Base-by-base conservation (phyloP, 2,888 invertebrate genomes). In the Xiphydria camelus region DNA sequence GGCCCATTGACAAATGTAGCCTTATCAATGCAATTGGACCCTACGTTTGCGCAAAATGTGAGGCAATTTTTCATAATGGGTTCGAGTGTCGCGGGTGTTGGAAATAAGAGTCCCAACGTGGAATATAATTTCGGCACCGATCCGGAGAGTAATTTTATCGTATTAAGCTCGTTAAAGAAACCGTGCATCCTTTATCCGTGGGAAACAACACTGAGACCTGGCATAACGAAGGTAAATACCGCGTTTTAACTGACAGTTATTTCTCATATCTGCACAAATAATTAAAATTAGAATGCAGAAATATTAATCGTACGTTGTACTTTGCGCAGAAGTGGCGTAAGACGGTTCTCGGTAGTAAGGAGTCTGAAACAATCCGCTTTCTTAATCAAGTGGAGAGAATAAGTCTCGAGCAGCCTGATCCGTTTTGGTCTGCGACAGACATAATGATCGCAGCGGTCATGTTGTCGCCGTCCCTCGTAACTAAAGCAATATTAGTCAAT, bases 91-190 rank as follows among this genome's bases (percentile, higher is more conserved):
- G 55, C 59, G 15, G 70, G 71, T 15, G 22, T 59, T 7, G 78
- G 78, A 9, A 76, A 76, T 43, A 48, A 58, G 4, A 55, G 57
- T 1, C 68, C 75, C 1, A 65, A 76, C 9, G 76, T 79, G 1
- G 85, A 85, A 61, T 84, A 80, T 62, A 85, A 85, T 65, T 83
- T 84, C 55, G 61, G 66, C 37, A 68, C 68, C 43, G 85, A 85
- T 63, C 83, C 84, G 0, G 82, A 83, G 53, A 79, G 83, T 2
- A 82, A 83, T 17, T 70, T 71, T 22, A 77, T 83, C 17, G 78
- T 80, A 1, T 62, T 85, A 5, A 74, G 76, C 64, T 73, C 52
- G 3, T 60, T 50, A 0, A 34, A 19, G 5, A 36, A 67, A 71
- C 48, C 67, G 38, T 76, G 77, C 1, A 68, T 70, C 5, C 47